Evolutionary conservation across 2,888 invertebrate species (phyloP).

Genomic region (Trachelus tabidus): DNA sequence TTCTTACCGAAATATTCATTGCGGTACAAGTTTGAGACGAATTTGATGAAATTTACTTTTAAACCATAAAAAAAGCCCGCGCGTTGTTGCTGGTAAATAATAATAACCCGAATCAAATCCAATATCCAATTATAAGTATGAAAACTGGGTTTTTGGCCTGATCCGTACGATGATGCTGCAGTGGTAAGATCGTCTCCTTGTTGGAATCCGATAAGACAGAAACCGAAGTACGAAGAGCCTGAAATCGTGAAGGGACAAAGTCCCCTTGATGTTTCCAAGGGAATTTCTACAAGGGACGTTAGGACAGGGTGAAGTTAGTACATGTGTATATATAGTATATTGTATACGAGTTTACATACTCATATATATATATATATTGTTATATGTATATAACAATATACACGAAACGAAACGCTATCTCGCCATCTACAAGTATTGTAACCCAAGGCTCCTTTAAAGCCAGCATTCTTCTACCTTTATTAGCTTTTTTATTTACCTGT

Average conservation of each 20-base stretch:
- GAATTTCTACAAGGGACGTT: background rate
- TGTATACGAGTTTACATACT: background rate
- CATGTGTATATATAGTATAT: background rate
- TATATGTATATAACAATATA: background rate
- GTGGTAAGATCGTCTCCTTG: background rate
- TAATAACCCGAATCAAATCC: background rate
- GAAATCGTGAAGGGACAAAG: background rate
- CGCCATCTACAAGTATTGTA: constrained; percentile 22
- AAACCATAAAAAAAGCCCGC: too few species aligned
- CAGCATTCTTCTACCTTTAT: constrained; percentile 17
- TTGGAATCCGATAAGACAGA: background rate
- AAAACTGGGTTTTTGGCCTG: background rate
- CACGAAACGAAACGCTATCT: constrained; percentile 28
- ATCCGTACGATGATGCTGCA: background rate
- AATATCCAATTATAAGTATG: background rate
- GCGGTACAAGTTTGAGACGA: too few species aligned
- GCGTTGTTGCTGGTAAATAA: background rate
- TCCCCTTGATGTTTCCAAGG: background rate
- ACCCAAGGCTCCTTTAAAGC: constrained; percentile 18
- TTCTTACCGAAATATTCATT: too few species aligned
- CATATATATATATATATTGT: background rate
- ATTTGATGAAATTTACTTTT: too few species aligned
- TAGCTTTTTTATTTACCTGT: constrained; percentile 8
- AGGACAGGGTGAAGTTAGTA: background rate
- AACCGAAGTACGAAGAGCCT: background rate